Conservation (phyloP, 2,797 vertebrate species). For the Cryptoblepharus egeriae region DNA sequence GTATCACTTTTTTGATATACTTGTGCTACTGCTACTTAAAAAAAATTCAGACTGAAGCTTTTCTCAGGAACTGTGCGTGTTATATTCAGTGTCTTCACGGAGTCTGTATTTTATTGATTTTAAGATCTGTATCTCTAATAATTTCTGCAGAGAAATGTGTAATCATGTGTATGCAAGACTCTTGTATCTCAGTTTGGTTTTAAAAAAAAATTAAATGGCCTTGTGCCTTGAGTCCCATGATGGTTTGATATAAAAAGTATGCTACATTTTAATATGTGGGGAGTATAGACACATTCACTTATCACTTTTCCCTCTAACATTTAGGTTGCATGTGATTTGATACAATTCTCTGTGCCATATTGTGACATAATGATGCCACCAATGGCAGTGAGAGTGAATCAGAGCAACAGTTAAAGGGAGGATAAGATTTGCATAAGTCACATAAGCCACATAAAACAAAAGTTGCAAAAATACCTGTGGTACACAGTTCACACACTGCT, state of each 20-base stretch:
- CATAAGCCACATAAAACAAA: too few relatives aligned
- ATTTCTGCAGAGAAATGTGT: conserved; percentile 4
- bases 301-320: too few relatives aligned
- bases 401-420: too few relatives aligned
- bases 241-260: not conserved
- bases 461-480: too few relatives aligned
- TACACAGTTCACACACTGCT: too few relatives aligned
- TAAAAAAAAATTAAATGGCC: conserved; percentile 4
- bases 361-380: too few relatives aligned
- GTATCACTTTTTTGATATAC: not conserved
- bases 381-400: too few relatives aligned
- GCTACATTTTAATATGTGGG: too few relatives aligned
- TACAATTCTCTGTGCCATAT: too few relatives aligned
- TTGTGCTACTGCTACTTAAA: not conserved
- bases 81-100: not conserved
- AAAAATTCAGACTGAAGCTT: not conserved
- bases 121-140: not conserved
- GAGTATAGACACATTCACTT: too few relatives aligned
- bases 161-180: not conserved
- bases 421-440: too few relatives aligned
- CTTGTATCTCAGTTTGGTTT: not conserved
- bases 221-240: not conserved
- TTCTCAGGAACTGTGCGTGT: not conserved
- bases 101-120: not conserved
- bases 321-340: too few relatives aligned